Conservation (phyloP, 2,113 vertebrate species). For the Pitta sordida region DNA sequence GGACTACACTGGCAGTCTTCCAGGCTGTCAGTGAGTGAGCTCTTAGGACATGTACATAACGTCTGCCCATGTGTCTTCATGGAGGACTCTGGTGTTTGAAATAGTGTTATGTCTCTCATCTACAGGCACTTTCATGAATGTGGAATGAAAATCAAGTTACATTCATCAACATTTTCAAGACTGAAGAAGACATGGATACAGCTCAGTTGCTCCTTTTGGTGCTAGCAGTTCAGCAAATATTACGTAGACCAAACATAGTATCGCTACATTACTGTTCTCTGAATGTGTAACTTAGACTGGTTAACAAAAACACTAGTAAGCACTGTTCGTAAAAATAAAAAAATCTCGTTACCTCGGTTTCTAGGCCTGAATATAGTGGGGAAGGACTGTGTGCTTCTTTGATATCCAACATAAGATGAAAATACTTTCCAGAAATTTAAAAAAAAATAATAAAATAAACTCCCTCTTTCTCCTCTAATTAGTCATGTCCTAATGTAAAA, state of each 20-base stretch:
- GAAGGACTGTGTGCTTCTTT: constrained; percentile 45
- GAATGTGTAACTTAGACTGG: constrained; percentile 64
- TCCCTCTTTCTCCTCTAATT: not conserved
- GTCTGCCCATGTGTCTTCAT: not conserved
- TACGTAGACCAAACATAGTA: constrained; percentile 58
- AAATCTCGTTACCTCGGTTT: constrained; percentile 61
- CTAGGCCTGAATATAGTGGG: constrained; percentile 8
- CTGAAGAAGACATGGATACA: constrained; percentile 6
- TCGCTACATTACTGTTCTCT: constrained; percentile 52
- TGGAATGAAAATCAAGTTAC: constrained; percentile 34
- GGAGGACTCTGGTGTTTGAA: constrained; percentile 54
- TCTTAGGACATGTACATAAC: not conserved
- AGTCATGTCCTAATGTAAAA: constrained; percentile 4
- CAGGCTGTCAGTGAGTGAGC: constrained; percentile 11
- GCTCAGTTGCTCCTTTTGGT: constrained; percentile 67
- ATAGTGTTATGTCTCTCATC: constrained; percentile 62
- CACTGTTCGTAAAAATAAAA: constrained; percentile 38
- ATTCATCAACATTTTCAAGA: not conserved
- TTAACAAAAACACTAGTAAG: constrained; percentile 48
- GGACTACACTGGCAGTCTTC: not conserved
- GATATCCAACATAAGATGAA: not conserved
- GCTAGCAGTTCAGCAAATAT: constrained; percentile 63
- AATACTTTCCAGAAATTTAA: not conserved
- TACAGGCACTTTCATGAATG: constrained; percentile 67
- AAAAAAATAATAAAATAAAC: not conserved